phyloP scores from a whole-genome alignment of 2,888 invertebrate species.

The Macaria notata region DNA sequence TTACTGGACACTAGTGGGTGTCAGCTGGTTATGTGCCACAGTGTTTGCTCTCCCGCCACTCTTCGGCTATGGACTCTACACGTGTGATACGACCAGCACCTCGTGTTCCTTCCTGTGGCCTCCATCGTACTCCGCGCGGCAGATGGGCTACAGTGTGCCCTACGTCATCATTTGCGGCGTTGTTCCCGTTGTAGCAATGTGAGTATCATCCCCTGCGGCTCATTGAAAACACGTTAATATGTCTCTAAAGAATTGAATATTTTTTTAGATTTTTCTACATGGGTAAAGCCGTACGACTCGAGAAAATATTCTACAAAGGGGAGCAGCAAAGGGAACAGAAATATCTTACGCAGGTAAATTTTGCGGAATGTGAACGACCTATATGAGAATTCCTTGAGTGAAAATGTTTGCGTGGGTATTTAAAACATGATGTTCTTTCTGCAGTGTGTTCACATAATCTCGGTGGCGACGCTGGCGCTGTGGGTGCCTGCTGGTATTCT shows the following conservation, averaged over 20 bases:
- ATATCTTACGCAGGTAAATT: constrained; percentile 66
- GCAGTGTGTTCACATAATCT: constrained; percentile 67
- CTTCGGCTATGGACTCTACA: constrained; percentile 74
- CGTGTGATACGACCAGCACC: constrained; percentile 77
- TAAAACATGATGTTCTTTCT: constrained; percentile 15
- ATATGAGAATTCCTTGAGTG: too few relatives aligned
- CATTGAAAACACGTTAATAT: background rate
- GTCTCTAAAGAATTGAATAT: constrained; percentile 13
- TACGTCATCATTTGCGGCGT: constrained; percentile 68
- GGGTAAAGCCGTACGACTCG: constrained; percentile 70
- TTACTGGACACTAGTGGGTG: constrained; percentile 68
- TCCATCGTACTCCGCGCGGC: constrained; percentile 56
- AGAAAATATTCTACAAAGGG: constrained; percentile 70
- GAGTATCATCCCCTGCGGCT: constrained; percentile 39
- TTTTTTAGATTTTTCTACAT: constrained; percentile 70
- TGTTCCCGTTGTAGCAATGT: constrained; percentile 72
- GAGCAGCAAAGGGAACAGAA: constrained; percentile 70
- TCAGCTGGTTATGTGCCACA: constrained; percentile 67
- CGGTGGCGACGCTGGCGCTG: constrained; percentile 65
- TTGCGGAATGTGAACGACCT: background rate
- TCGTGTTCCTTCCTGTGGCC: constrained; percentile 76
- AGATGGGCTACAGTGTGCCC: constrained; percentile 70
- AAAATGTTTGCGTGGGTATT: background rate
- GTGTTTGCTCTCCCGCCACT: constrained; percentile 74
- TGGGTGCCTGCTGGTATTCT: constrained; percentile 78